Evolutionary conservation across 2,888 invertebrate genomes (phyloP), one percentile per base, ranked within the genome.

Genomic region (Hipparchia semele): DNA sequence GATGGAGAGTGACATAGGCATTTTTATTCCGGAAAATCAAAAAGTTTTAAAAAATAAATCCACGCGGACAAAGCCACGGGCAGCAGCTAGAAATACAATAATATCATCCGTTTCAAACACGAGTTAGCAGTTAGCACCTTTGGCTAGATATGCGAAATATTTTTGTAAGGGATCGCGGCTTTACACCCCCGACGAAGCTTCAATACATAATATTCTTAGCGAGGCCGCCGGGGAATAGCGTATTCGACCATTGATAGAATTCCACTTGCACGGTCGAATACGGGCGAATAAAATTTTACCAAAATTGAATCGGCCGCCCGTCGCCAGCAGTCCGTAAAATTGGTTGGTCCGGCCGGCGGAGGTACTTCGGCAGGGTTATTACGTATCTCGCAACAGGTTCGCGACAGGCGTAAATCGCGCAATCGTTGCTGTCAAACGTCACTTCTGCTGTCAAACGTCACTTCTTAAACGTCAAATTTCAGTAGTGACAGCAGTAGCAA

Each of bases 281-380:
- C 87, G 85, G 84, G 77, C 87, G 89, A 91, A 92, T 92, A 92
- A 92, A 94, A 94, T 92, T 92, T 91, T 85, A 86, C 85, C 89
- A 87, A 91, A 93, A 94, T 94, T 93, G 93, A 94, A 91, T 94
- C 90, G 90, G 87, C 87, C 88, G 86, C 84, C 81, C 81, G 85
- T 80, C 80, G 84, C 84, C 90, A 87, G 87, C 84, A 89, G 92
- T 90, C 90, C 92, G 90, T 89, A 88, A 92, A 92, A 94, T 94
- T 92, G 92, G 89, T 81, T 86, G 86, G 86, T 81, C 87, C 90
- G 89, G 89, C 86, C 90, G 83, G 83, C 82, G 82, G 62, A 49
- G 62, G 13, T 62, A 79, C 56, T 65, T 70, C 75, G 70, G 88
- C 86, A 23, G 23, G 23, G 23, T 23, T 23, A 23, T 23, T 23